Base-by-base conservation (phyloP, 2,113 vertebrate species). In the Archilochus colubris region DNA sequence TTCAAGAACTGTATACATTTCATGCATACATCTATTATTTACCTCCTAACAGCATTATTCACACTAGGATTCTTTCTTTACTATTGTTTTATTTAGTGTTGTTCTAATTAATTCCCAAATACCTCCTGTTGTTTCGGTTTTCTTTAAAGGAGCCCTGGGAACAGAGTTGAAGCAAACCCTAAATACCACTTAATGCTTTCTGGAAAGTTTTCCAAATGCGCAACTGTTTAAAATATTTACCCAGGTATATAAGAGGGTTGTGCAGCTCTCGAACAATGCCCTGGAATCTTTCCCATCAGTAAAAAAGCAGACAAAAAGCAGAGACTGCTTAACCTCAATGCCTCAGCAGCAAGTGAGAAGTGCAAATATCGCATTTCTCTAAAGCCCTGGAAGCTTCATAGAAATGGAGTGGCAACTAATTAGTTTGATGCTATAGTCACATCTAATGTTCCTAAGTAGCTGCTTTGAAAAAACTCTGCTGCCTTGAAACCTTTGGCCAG, bases 371-470 rank as follows among this genome's bases (percentile, higher is more conserved):
- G 21, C 73, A 69, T 74, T 95, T 91, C 93, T 86, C 86, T 93
- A 94, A 89, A 95, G 89, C 92, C 89, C 62, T 86, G 57, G 36
- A 92, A 93, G 84, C 96, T 95, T 44, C 36, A 94, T 50, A 95
- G 64, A 86, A 95, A 96, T 86, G 66, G 91, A 95, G 94, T 88
- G 93, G 93, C 91, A 94, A 97, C 96, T 97, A 97, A 95, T 95
- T 97, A 96, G 96, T 90, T 91, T 96, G 94, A 95, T 95, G 94
- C 87, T 92, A 83, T 96, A 93, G 91, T 96, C 96, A 92, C 78
- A 84, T 95, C 82, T 87, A 91, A 94, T 68, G 94, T 96, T 95
- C 96, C 87, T 94, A 96, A 97, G 95, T 69, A 97, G 94, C 88
- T 95, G 96, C 91, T 94, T 86, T 96, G 92, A 88, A 83, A 95